phyloP scores from a whole-genome alignment of 2,888 invertebrate genomes.

The Polyommatus icarus region DNA sequence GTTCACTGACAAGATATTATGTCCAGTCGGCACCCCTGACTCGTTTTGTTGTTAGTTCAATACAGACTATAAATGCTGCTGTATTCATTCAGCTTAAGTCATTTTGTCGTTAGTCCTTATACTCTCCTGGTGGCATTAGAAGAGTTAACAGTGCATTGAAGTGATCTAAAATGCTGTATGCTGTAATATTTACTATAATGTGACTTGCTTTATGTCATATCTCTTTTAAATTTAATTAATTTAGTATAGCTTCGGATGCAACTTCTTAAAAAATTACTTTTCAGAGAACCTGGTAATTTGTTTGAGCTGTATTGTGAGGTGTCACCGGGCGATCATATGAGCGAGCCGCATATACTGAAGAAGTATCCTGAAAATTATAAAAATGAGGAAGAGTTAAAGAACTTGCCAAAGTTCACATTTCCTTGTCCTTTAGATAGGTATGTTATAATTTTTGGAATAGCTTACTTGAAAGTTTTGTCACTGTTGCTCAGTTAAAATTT shows the following conservation, averaged over 20 bases:
- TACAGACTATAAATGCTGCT: background rate
- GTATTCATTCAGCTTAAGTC: background rate
- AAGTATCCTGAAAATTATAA: slow-evolving; percentile 92
- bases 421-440: slow-evolving; percentile 79
- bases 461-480: background rate
- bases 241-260: background rate
- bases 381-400: slow-evolving; percentile 91
- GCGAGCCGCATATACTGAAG: slow-evolving; percentile 86
- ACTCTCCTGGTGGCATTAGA: background rate
- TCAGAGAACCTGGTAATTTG: slow-evolving; percentile 88
- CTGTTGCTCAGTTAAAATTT: no score
- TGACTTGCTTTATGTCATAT: background rate
- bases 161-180: background rate
- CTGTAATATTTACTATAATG: background rate
- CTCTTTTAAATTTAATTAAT: slow-evolving; percentile 34
- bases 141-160: background rate
- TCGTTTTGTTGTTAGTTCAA: background rate
- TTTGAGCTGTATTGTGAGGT: slow-evolving; percentile 93
- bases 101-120: background rate
- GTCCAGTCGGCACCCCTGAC: background rate
- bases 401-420: slow-evolving; percentile 95
- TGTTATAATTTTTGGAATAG: slow-evolving; percentile 43
- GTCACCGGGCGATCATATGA: slow-evolving; percentile 81
- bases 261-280: slow-evolving; percentile 44
- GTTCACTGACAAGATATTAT: background rate